A percentile compares a stretch with the other conserved stretches of the same genome.
Evolutionary conservation across 2,113 vertebrate species (phyloP).

Genomic region (Sander vitreus): DNA sequence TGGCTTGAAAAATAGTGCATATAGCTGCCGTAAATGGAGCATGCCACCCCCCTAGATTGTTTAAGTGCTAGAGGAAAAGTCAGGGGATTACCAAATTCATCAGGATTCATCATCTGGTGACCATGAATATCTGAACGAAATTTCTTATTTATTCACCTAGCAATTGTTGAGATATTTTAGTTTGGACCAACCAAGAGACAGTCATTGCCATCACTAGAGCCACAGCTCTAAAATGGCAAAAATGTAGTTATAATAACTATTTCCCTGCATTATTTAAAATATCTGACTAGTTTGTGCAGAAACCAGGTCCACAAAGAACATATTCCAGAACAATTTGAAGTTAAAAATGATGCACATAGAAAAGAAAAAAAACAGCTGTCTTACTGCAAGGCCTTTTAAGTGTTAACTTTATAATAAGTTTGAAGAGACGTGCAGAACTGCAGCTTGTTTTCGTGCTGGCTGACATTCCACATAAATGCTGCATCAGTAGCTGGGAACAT

Average conservation of each 20-base stretch:
- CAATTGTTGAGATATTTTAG: background rate
- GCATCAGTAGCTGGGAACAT: conserved; percentile 60
- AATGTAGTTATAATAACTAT: background rate
- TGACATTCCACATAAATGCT: conserved; percentile 47
- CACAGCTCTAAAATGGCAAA: no score
- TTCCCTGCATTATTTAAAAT: background rate
- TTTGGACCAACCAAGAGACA: background rate
- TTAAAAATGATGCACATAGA: background rate
- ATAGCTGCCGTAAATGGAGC: no score
- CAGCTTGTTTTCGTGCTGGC: conserved; percentile 52
- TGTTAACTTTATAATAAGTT: no score
- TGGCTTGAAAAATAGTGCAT: no score
- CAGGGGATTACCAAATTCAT: background rate
- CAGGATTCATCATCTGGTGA: background rate
- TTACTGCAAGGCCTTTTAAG: background rate
- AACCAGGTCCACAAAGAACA: background rate
- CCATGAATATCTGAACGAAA: background rate
- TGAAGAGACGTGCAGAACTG: background rate
- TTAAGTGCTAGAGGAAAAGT: no score
- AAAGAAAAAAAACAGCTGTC: background rate
- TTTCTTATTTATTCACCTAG: background rate
- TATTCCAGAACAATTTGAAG: background rate
- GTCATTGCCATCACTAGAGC: background rate
- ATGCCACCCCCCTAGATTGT: no score
- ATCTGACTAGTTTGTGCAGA: background rate